Percentiles rank a stretch among this genome's conserved stretches.
Evolutionary conservation across 2,888 invertebrate genomes (phyloP).

Genomic region (Timema podura): DNA sequence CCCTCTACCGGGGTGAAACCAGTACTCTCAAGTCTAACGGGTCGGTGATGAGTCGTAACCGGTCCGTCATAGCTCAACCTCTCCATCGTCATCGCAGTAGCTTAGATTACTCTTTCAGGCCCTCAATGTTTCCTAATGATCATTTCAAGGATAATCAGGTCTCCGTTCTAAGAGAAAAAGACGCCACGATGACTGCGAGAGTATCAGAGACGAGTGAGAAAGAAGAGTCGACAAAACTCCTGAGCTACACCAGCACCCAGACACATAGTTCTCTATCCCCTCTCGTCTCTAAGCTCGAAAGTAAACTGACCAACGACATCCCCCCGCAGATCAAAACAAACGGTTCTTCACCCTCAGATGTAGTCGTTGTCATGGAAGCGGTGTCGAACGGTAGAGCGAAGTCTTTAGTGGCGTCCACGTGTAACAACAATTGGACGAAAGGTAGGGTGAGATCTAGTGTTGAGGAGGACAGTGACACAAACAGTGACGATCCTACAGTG

Average conservation of each 20-base stretch:
- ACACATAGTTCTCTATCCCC: too few relatives aligned
- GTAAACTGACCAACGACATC: too few relatives aligned
- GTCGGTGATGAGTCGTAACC: background rate
- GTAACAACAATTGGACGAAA: too few relatives aligned
- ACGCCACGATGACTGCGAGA: background rate
- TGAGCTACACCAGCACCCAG: background rate
- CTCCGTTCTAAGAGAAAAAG: background rate
- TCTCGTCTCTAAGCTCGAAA: too few relatives aligned
- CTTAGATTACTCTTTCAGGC: background rate
- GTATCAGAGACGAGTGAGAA: background rate
- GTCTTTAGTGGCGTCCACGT: background rate
- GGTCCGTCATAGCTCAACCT: background rate
- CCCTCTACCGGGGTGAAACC: background rate
- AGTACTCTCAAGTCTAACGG: slow-evolving; percentile 6
- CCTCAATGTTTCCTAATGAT: background rate
- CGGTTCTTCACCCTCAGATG: background rate
- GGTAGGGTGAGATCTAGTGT: too few relatives aligned
- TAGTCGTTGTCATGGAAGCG: background rate
- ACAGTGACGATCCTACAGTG: too few relatives aligned
- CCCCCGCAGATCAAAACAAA: too few relatives aligned
- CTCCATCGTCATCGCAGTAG: background rate
- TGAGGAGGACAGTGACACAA: too few relatives aligned
- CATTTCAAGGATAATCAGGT: background rate
- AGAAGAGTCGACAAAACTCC: background rate
- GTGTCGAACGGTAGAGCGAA: slow-evolving; percentile 4